phyloP scores from a whole-genome alignment of 2,113 vertebrate species.

The Heteronetta atricapilla region DNA sequence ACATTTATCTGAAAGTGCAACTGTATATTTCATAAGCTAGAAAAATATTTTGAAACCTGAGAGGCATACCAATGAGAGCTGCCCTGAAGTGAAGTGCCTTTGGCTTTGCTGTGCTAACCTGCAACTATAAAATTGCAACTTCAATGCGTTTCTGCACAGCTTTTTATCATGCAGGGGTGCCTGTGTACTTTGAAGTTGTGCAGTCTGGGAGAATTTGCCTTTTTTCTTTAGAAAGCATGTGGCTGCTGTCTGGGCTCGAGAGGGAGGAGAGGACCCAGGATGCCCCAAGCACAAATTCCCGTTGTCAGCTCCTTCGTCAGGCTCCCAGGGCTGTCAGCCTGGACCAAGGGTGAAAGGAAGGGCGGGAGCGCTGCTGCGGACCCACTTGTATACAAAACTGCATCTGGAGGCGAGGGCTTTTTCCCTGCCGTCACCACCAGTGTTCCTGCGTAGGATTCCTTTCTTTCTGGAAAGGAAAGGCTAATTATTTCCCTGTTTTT shows the following conservation, averaged over 20 bases:
- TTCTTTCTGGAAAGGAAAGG: background rate
- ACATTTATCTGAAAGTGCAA: conserved; percentile 7
- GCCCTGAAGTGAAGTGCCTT: background rate
- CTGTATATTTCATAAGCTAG: background rate
- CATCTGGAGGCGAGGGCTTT: background rate
- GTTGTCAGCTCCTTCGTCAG: rapidly evolving
- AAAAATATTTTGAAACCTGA: background rate
- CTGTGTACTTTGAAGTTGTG: background rate
- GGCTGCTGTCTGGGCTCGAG: background rate
- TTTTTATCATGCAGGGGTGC: background rate
- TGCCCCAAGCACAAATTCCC: background rate
- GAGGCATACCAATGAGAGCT: background rate
- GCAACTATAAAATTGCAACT: background rate
- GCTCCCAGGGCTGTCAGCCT: background rate
- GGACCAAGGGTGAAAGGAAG: background rate
- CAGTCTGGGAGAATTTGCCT: background rate
- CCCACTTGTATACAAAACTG: background rate
- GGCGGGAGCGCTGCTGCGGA: background rate
- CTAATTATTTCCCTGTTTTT: conserved; percentile 34
- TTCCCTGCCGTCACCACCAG: background rate
- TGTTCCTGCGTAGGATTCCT: background rate
- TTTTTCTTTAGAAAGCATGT: background rate
- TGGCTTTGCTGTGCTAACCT: background rate
- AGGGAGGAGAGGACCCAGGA: background rate
- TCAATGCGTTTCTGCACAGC: background rate